Conservation (phyloP, 2,888 invertebrate genomes). For the Xestobium rufovillosum region DNA sequence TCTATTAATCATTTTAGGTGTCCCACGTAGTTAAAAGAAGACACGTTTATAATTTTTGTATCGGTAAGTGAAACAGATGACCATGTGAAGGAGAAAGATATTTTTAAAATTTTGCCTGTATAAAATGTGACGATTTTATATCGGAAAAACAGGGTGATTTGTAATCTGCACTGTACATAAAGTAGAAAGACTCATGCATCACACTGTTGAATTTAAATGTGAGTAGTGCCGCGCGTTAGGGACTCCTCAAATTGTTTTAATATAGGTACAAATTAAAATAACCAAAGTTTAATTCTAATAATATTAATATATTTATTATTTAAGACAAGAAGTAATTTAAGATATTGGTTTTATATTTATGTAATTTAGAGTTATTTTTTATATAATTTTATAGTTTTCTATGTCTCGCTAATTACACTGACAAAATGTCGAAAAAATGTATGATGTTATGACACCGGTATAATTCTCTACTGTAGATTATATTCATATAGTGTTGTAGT, state of each 20-base stretch:
- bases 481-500: constrained; percentile 42
- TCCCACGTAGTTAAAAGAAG: no score
- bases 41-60: no score
- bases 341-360: constrained; percentile 31
- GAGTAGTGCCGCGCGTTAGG: no score
- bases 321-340: constrained; percentile 33
- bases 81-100: no score
- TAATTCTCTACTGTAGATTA: constrained; percentile 38
- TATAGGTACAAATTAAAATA: constrained; percentile 37
- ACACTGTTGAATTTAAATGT: no score
- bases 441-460: constrained; percentile 33
- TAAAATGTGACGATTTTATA: no score
- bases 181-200: no score
- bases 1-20: no score
- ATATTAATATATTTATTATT: constrained; percentile 33
- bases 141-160: no score
- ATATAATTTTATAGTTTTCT: constrained; percentile 40
- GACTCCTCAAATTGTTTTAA: constrained; percentile 18
- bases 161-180: no score
- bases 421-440: constrained; percentile 30
- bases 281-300: constrained; percentile 39
- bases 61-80: no score
- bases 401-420: constrained; percentile 34
- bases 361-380: constrained; percentile 35
- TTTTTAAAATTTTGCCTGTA: no score